A percentile compares a stretch with the other conserved stretches of the same genome.
Evolutionary conservation across 1,140 invertebrate species (phyloP).

Genomic region (Amyelois transitella): DNA sequence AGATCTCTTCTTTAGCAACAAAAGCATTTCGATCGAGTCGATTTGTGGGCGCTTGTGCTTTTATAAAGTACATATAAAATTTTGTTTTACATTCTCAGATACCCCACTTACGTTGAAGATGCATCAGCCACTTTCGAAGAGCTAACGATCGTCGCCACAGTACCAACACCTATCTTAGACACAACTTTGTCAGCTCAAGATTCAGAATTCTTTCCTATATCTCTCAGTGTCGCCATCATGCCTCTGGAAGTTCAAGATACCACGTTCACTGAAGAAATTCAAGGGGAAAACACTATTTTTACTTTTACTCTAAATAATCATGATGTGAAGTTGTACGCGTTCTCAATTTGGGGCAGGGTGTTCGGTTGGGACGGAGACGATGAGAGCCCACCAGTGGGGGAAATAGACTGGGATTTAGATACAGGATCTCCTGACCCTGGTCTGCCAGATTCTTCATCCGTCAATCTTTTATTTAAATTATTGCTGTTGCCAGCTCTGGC

Average conservation of each 20-base stretch:
- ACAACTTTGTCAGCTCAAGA: slow-evolving; percentile 26
- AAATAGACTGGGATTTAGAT: background rate
- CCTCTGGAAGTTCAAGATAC: slow-evolving; percentile 40
- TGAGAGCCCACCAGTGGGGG: slow-evolving; percentile 18
- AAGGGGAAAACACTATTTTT: slow-evolving; percentile 13
- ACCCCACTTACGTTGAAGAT: slow-evolving; percentile 29
- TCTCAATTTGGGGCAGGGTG: slow-evolving; percentile 51
- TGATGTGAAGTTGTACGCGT: slow-evolving; percentile 35
- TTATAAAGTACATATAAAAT: no score
- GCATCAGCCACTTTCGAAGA: slow-evolving; percentile 44
- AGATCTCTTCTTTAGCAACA: no score
- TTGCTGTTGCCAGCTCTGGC: background rate
- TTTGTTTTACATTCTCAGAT: slow-evolving; percentile 38
- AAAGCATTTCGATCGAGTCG: no score
- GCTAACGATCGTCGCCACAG: slow-evolving; percentile 32
- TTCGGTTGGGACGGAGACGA: slow-evolving; percentile 41
- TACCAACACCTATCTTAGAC: slow-evolving; percentile 31
- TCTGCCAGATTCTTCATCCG: background rate
- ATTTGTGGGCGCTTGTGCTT: no score
- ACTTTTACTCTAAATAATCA: slow-evolving; percentile 24
- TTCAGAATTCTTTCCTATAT: slow-evolving; percentile 42
- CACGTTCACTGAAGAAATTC: slow-evolving; percentile 14
- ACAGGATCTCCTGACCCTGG: background rate
- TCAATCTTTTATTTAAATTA: background rate
- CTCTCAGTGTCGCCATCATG: slow-evolving; percentile 41